Evolutionary conservation across 2,888 invertebrate genomes (phyloP), one percentile per base, ranked within the genome.

Genomic region (Drosophila paramelanica): DNA sequence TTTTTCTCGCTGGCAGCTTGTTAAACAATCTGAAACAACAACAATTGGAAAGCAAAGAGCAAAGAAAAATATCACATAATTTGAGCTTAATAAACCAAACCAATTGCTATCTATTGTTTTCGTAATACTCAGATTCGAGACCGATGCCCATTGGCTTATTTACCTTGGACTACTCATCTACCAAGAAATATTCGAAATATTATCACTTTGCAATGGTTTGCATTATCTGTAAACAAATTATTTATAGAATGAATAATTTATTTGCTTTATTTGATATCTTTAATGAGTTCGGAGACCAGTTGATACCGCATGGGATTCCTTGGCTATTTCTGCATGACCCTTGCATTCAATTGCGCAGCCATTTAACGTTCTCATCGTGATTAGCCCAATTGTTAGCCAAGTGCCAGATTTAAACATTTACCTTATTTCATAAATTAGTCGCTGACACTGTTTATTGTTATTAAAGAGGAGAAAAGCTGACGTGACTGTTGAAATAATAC

Each of bases 21-120:
- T 67, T 57, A 36, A 57, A 59, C 66, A 68, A 55, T 23, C 4
- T 23, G 49, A 46, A 61, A 41, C 45, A 31, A 31, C 49, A 72
- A 7, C 38, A 36, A 42, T 46, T 52, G n/a, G n/a, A n/a, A n/a
- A 55, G 25, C 25, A 6, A 25, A 25, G 6, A 25, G 25, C 25
- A 25, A 25, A 25, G 27, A 31, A 31, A 8, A 1, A 31, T 7
- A 31, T 8, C 1, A 31, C 8, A 8, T 17, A 31, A 31, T 31
- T 8, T 31, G 27, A 31, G 7, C 8, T 20, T 17, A 17, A 17
- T 17, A 17, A 17, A 17, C 17, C 17, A 17, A 17, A 17, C 17
- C 20, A 20, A 20, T 1, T 20, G 20, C 20, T 20, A 17, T 17
- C 17, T 23, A 23, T 23, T 23, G 23, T 3, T 23, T 4, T 23